Evolutionary conservation across 2,888 invertebrate genomes (phyloP), one percentile per base, ranked within the genome.

Genomic region (Beris morrisii): DNA sequence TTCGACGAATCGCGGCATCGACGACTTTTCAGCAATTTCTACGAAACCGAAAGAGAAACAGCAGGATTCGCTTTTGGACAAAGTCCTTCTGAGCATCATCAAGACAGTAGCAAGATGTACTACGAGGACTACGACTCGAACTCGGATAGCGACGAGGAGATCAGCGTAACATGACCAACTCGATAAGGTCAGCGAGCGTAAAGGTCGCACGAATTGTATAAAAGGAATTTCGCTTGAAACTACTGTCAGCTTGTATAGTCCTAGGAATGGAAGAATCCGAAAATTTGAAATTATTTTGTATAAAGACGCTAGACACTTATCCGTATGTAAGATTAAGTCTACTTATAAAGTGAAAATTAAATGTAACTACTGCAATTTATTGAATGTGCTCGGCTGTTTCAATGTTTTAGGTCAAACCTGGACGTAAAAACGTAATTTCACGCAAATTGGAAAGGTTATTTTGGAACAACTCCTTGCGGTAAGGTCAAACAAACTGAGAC

Each of bases 141-240:
- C 53, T 86, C 86, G 73, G 91, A 90, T 67, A 88, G 87, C 67
- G 90, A 91, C 74, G 92, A 92, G 75, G 92, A 93, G 78, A 93
- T 93, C 72, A 91, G 92, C 78, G 92, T 93, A 79, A 93, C 92
- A 84, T 92, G 92, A 92, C 90, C 80, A 79, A 76, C 70, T 75
- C 75, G 73, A 58, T 59, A 31, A 43, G 5, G 12, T 38, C 7
- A 48, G 31, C 30, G 5, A 38, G 38, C 11, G 5, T n/a, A 2
- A 5, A 38, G 31, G 30, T 13, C 5, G 30, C 32, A 52, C 11
- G 9, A 38, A 15, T 52, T 61, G 61, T 61, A 61, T 50, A 61
- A 50, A 22, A 22, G 22, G 22, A 4, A 15, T 28, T 38, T 43
- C 30, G 52, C 61, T 61, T 52, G 15, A 11, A 38, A 15, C 50